Percentiles rank a stretch among this genome's conserved stretches.
These are phyloP conservation scores for Bombus pascuorum DNA, from an alignment of 1,140 invertebrate species.

Conservation along the genomic window DNA sequence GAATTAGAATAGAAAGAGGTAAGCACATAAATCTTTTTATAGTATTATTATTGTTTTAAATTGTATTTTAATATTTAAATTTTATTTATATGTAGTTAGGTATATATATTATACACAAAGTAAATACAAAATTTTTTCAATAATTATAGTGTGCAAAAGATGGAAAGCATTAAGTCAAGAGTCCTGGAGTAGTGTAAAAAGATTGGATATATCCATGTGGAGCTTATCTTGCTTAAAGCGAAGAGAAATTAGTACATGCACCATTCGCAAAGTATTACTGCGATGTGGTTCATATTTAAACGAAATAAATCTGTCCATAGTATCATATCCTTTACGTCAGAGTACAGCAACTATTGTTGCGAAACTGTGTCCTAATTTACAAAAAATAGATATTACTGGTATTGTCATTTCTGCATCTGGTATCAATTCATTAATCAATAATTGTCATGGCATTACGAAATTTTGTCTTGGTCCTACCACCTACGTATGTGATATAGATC, in stretches of 20 bases:
- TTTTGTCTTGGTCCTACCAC: conserved; percentile 70
- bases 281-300: conserved; percentile 76
- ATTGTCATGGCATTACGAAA: conserved; percentile 71
- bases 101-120: not conserved
- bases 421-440: conserved; percentile 68
- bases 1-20: conserved; percentile 77
- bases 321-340: conserved; percentile 51
- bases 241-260: conserved; percentile 64
- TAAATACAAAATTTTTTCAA: conserved; percentile 12
- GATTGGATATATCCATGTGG: conserved; percentile 70
- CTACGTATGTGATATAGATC: conserved; percentile 72
- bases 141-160: conserved; percentile 75
- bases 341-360: conserved; percentile 76
- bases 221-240: conserved; percentile 27
- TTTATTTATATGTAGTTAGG: not conserved
- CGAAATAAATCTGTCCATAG: conserved; percentile 65
- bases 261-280: conserved; percentile 73
- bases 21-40: conserved; percentile 16
- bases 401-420: conserved; percentile 72
- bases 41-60: not conserved
- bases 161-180: conserved; percentile 73
- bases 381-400: conserved; percentile 70
- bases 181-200: conserved; percentile 73
- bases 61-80: not conserved
- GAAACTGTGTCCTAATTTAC: conserved; percentile 76